Evolutionary conservation across 92 coral and sea anemone genomes (phyloP).

Genomic region (Metridium senile): DNA sequence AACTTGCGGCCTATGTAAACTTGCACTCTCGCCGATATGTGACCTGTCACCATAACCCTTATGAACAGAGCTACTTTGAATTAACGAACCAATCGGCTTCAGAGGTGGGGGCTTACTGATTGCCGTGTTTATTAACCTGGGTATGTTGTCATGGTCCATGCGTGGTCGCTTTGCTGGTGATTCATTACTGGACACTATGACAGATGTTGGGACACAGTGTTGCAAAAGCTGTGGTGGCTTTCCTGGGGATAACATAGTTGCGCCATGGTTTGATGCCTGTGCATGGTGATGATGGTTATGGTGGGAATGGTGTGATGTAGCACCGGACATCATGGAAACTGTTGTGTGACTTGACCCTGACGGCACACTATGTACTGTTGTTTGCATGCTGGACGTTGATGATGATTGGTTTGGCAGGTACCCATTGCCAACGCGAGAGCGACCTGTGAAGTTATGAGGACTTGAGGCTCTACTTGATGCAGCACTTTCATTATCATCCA

Average conservation of each 20-base stretch:
- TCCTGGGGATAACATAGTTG: conserved; percentile 8
- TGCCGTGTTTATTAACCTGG: conserved; percentile 65
- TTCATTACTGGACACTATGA: conserved; percentile 86
- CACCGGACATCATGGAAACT: conserved; percentile 38
- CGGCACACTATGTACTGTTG: conserved; percentile 23
- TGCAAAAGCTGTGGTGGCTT: conserved; percentile 65
- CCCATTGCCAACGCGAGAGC: conserved; percentile 79
- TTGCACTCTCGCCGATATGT: conserved; percentile 7
- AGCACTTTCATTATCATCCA: conserved; percentile 99
- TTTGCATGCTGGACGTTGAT: neutral
- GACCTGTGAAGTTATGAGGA: conserved; percentile 85
- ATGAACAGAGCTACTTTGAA: neutral
- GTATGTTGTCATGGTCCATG: conserved; percentile 55
- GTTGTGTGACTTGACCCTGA: conserved; percentile 41
- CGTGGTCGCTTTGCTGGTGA: conserved; percentile 75
- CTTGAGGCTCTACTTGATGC: conserved; percentile 99
- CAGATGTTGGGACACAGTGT: conserved; percentile 93
- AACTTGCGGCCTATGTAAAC: conserved; percentile 20
- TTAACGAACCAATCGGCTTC: conserved; percentile 54
- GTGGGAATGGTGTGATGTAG: conserved; percentile 22
- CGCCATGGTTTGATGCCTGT: conserved; percentile 8
- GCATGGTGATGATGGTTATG: conserved; percentile 27
- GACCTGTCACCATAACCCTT: conserved; percentile 10
- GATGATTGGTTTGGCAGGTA: conserved; percentile 32
- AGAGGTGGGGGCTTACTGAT: conserved; percentile 81